These are phyloP conservation scores for Meloidogyne exigua DNA, from an alignment of 1,140 invertebrate genomes.

Conservation along the genomic window DNA sequence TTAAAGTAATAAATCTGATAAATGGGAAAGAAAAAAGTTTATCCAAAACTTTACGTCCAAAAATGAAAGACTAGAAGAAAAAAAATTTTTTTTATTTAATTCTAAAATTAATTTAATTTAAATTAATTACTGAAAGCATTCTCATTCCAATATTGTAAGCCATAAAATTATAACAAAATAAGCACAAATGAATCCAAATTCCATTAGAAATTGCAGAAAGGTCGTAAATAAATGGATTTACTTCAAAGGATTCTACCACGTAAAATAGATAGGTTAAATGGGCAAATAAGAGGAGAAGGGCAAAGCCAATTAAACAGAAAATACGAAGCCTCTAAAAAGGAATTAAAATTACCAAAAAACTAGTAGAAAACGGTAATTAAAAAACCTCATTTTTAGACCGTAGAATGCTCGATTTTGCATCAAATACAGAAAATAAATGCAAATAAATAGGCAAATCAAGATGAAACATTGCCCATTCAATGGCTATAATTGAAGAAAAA, in stretches of 20 bases:
- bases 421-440: slow-evolving; percentile 49
- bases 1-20: slow-evolving; percentile 29
- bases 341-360: too few relatives aligned
- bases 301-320: slow-evolving; percentile 36
- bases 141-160: slow-evolving; percentile 12
- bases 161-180: slow-evolving; percentile 37
- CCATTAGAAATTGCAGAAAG: slow-evolving; percentile 43
- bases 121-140: slow-evolving; percentile 9
- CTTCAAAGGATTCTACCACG: slow-evolving; percentile 33
- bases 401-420: background rate
- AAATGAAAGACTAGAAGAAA: slow-evolving; percentile 23
- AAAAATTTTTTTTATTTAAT: too few relatives aligned
- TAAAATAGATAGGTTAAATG: slow-evolving; percentile 50
- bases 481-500: slow-evolving; percentile 35
- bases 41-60: slow-evolving; percentile 32
- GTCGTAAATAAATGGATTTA: slow-evolving; percentile 42
- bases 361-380: too few relatives aligned
- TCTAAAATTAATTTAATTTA: background rate
- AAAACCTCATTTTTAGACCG: slow-evolving; percentile 18
- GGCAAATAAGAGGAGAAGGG: slow-evolving; percentile 37
- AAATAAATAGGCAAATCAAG: slow-evolving; percentile 39
- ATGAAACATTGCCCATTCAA: slow-evolving; percentile 48
- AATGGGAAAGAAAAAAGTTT: slow-evolving; percentile 20
- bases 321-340: slow-evolving; percentile 34
- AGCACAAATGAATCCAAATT: slow-evolving; percentile 47